Evolutionary conservation across 2,797 vertebrate genomes (phyloP), one percentile per base, ranked within the genome.

Genomic region (Cheirogaleus major): DNA sequence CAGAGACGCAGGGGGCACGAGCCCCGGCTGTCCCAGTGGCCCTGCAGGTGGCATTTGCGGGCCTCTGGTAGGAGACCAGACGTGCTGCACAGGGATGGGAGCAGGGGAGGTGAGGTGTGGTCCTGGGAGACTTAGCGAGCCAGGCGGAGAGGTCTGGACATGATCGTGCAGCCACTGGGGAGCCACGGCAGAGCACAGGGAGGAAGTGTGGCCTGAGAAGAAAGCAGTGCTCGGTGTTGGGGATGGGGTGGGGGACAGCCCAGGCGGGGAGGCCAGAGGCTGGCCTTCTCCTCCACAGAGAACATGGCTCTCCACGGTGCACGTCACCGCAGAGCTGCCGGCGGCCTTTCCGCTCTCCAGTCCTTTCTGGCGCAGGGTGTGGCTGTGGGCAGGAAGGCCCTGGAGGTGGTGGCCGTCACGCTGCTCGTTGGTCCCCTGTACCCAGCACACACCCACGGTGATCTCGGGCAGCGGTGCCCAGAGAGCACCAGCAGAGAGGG

Each of bases 281-380:
- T 27, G 22, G 43, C 50, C 17, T 70, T 43, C 50, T 7, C n/a
- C 22, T 35, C 12, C 9, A 63, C 15, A 43, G 14, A 43, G 30
- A 82, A 80, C 20, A 17, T 0, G 4, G n/a, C 59, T 73, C 6
- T 41, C 87, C 6, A 35, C 7, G n/a, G 43, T 22, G 23, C 3
- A 13, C 0, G 0, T 2, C 12, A 50, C 35, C 10, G 12, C 1
- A 1, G n/a, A 59, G 35, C 65, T 38, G 50, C 32, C 1, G 18
- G 41, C 17, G 41, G 55, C 78, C 43, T 45, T 25, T 67, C 48
- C n/a, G 38, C 45, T 18, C 4, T 0, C 17, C 4, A 7, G 55
- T 30, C 45, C 12, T 93, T 45, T 45, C 80, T 5, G 55, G 87
- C 50, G 12, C 32, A n/a, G 15, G 9, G 61, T 41, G 25, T 20